A percentile compares a stretch with the other conserved stretches of the same genome.
phyloP scores from a whole-genome alignment of 2,888 invertebrate species.

The Labia minor region DNA sequence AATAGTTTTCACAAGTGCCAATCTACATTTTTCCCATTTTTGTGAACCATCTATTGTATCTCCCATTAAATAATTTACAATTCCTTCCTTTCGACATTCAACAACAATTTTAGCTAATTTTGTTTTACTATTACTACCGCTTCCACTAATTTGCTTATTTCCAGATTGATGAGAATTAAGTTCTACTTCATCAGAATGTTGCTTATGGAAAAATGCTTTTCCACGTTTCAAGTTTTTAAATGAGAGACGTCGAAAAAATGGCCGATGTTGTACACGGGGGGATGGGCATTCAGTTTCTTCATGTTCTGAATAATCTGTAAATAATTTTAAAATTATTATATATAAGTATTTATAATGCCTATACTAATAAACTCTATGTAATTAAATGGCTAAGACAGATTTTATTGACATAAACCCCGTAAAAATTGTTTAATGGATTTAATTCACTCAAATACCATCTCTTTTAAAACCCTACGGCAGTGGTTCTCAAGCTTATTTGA shows the following conservation, averaged over 20 bases:
- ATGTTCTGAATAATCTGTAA: constrained; percentile 50
- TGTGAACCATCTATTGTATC: constrained; percentile 81
- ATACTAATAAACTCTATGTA: no score
- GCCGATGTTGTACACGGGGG: constrained; percentile 69
- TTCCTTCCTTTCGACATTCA: constrained; percentile 86
- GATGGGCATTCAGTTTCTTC: constrained; percentile 55
- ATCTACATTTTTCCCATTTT: constrained; percentile 88
- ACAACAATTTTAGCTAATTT: constrained; percentile 85
- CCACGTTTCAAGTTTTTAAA: constrained; percentile 77
- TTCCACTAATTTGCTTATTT: constrained; percentile 33
- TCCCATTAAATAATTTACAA: constrained; percentile 83
- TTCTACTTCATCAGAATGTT: constrained; percentile 78
- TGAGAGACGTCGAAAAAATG: constrained; percentile 75
- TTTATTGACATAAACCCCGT: no score
- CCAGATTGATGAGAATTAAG: constrained; percentile 39
- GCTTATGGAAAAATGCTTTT: constrained; percentile 78
- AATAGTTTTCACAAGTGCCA: constrained; percentile 83
- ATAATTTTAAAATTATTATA: constrained; percentile 36
- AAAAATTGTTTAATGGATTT: no score
- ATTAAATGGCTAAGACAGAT: no score
- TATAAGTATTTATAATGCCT: no score
- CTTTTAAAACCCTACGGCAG: no score
- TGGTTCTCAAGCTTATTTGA: no score
- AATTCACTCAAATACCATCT: no score
- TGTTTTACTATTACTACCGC: constrained; percentile 65